Evolutionary conservation across 2,113 vertebrate genomes (phyloP).

Genomic region (cat (Felis catus)): DNA sequence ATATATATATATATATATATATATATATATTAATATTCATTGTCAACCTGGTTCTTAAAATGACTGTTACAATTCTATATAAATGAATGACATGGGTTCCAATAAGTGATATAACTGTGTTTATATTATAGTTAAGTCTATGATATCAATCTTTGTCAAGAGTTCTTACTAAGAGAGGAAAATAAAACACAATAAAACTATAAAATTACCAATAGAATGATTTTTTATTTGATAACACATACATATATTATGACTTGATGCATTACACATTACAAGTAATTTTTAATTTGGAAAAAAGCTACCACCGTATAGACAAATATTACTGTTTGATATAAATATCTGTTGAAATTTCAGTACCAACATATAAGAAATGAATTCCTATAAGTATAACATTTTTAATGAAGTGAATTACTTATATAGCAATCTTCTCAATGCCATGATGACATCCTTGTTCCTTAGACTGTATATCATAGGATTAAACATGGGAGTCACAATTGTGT

Average conservation of each 20-base stretch:
- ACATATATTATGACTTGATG: neutral
- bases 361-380: neutral
- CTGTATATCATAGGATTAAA: conserved; percentile 48
- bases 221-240: neutral
- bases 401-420: neutral
- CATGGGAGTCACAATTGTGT: conserved; percentile 8
- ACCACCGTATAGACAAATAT: rapidly evolving
- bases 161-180: neutral
- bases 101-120: neutral
- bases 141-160: neutral
- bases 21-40: neutral
- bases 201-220: neutral
- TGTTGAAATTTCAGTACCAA: neutral
- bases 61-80: rapidly evolving
- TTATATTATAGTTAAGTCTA: neutral
- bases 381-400: neutral
- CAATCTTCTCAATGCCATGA: neutral
- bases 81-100: neutral
- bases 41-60: neutral
- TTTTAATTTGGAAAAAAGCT: neutral
- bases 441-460: conserved; percentile 63
- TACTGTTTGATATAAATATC: neutral
- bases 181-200: neutral
- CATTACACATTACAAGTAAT: neutral
- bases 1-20: neutral